These are phyloP conservation scores for Machaerirhynchus nigripectus DNA, from an alignment of 2,113 vertebrate species.

Conservation along the genomic window DNA sequence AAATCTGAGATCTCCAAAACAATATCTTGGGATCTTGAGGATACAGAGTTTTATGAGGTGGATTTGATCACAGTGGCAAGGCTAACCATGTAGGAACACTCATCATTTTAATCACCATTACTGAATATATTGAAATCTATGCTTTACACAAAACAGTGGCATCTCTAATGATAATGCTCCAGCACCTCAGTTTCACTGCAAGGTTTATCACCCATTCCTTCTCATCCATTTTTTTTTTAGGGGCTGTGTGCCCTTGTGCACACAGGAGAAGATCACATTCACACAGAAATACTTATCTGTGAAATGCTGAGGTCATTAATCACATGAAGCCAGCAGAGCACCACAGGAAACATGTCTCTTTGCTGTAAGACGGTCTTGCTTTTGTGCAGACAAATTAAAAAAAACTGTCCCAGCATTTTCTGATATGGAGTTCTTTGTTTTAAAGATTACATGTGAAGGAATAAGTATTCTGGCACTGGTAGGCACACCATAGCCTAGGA, in stretches of 20 bases:
- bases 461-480: constrained; percentile 26
- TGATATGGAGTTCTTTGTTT: constrained; percentile 9
- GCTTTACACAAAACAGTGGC: background rate
- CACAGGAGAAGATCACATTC: background rate
- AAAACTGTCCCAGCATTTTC: background rate
- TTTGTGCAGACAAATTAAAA: background rate
- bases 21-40: background rate
- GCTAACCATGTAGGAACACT: background rate
- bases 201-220: background rate
- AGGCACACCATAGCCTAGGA: constrained; percentile 47
- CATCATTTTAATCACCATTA: background rate
- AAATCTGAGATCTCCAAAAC: background rate
- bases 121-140: background rate
- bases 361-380: background rate
- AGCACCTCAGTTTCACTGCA: background rate
- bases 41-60: background rate
- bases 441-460: constrained; percentile 27
- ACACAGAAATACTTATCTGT: background rate
- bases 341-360: background rate
- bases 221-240: background rate
- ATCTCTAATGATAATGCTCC: background rate
- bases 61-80: background rate
- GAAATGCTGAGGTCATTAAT: background rate
- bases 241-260: background rate
- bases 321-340: background rate